phyloP scores from a whole-genome alignment of 2,797 vertebrate genomes.

The Lateolabrax maculatus region DNA sequence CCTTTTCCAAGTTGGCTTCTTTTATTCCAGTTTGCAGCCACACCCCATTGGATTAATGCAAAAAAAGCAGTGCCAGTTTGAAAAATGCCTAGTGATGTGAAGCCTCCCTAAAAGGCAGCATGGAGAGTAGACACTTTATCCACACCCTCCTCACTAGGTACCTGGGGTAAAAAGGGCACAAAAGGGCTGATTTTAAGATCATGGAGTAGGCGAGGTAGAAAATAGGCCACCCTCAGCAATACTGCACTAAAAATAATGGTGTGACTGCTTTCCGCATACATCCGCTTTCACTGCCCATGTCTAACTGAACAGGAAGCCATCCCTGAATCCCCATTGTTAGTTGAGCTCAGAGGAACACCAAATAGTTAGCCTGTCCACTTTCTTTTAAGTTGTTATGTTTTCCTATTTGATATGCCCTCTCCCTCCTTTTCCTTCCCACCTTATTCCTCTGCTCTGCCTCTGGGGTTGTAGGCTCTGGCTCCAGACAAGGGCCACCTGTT shows the following conservation, averaged over 20 bases:
- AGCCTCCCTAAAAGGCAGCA: constrained; percentile 27
- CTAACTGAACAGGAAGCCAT: constrained; percentile 67
- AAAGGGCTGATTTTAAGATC: constrained; percentile 53
- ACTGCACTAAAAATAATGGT: constrained; percentile 65
- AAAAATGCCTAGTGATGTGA: constrained; percentile 12
- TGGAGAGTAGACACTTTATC: constrained; percentile 20
- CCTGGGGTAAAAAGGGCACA: constrained; percentile 29
- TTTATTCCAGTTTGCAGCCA: constrained; percentile 22
- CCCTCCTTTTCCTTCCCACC: constrained; percentile 8
- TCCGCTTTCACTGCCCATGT: constrained; percentile 62
- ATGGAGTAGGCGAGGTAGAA: constrained; percentile 58
- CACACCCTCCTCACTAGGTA: not conserved
- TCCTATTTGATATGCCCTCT: constrained; percentile 50
- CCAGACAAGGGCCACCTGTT: constrained; percentile 71
- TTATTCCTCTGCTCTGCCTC: constrained; percentile 29
- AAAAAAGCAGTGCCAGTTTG: constrained; percentile 24
- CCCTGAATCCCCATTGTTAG: constrained; percentile 69
- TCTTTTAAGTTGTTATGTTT: constrained; percentile 58
- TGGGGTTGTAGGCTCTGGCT: constrained; percentile 47
- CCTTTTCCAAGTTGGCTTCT: constrained; percentile 31
- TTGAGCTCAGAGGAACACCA: constrained; percentile 48
- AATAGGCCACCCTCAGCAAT: constrained; percentile 66
- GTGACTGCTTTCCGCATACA: constrained; percentile 53
- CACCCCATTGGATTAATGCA: constrained; percentile 15
- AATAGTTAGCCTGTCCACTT: constrained; percentile 57